Evolutionary conservation across 2,797 vertebrate species (phyloP).

Genomic region (Phataginus tricuspis): DNA sequence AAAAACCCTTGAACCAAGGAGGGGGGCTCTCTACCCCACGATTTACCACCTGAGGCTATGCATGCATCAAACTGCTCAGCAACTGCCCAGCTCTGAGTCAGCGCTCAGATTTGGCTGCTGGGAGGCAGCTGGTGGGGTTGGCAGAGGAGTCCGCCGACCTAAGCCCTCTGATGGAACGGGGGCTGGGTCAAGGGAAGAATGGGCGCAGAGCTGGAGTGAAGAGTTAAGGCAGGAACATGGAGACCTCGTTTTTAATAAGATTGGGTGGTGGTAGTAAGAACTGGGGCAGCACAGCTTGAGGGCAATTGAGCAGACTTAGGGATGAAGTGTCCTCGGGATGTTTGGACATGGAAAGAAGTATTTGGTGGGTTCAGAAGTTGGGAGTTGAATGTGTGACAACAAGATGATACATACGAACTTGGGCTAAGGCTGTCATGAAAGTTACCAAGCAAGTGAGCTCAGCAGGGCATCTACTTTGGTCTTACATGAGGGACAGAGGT

Average conservation of each 20-base stretch:
- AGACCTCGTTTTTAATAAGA: neutral
- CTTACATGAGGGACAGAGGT: neutral
- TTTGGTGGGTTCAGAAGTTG: neutral
- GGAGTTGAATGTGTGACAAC: neutral
- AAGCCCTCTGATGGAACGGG: neutral
- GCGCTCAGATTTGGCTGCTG: neutral
- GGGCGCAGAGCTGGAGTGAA: neutral
- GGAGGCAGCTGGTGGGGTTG: neutral
- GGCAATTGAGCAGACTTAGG: neutral
- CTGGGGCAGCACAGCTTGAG: neutral
- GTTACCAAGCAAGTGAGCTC: neutral
- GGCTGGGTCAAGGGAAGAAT: neutral
- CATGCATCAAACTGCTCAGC: neutral
- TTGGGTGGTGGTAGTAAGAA: neutral
- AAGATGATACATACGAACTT: neutral
- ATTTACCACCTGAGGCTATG: neutral
- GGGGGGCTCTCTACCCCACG: neutral
- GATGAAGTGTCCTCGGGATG: neutral
- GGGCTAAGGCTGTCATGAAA: neutral
- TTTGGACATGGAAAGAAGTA: neutral
- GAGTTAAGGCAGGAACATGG: neutral
- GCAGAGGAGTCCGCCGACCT: neutral
- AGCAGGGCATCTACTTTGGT: neutral
- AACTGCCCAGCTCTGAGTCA: neutral
- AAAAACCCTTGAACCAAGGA: neutral